Evolutionary conservation across 2,888 invertebrate genomes (phyloP).

Genomic region (Chloromyia formosa): DNA sequence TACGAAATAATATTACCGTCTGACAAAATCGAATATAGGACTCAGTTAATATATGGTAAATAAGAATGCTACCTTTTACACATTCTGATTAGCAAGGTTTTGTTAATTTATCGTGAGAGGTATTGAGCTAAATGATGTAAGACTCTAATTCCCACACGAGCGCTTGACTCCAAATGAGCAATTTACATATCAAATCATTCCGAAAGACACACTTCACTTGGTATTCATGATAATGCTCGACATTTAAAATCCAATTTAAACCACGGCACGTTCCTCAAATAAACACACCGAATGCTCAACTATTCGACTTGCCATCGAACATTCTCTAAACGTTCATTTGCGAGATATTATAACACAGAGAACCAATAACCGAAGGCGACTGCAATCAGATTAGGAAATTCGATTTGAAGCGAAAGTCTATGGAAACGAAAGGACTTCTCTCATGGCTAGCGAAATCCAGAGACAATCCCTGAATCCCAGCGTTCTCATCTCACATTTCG

Average conservation of each 20-base stretch:
- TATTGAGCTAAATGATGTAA: no score
- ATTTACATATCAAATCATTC: not conserved
- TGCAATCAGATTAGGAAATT: slow-evolving; percentile 42
- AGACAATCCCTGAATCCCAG: slow-evolving; percentile 27
- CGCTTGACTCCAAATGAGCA: no score
- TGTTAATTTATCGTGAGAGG: no score
- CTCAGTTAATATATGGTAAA: no score
- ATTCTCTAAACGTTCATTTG: slow-evolving; percentile 34
- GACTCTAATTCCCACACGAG: no score
- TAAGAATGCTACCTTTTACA: no score
- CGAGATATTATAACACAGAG: slow-evolving; percentile 31
- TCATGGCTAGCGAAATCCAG: not conserved
- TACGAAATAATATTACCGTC: no score
- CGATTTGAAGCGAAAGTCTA: slow-evolving; percentile 40
- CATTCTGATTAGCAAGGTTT: no score
- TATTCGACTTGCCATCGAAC: slow-evolving; percentile 8
- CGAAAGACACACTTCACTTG: not conserved
- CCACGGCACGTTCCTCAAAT: slow-evolving; percentile 36
- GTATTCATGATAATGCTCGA: slow-evolving; percentile 1
- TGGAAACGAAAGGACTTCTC: slow-evolving; percentile 19
- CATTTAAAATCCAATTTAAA: slow-evolving; percentile 33
- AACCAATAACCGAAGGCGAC: slow-evolving; percentile 43
- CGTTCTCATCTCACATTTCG: slow-evolving; percentile 20
- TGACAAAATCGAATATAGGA: no score
- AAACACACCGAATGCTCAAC: slow-evolving; percentile 17